Conservation (phyloP, 2,888 invertebrate species). For the Linnaemya tessellans region DNA sequence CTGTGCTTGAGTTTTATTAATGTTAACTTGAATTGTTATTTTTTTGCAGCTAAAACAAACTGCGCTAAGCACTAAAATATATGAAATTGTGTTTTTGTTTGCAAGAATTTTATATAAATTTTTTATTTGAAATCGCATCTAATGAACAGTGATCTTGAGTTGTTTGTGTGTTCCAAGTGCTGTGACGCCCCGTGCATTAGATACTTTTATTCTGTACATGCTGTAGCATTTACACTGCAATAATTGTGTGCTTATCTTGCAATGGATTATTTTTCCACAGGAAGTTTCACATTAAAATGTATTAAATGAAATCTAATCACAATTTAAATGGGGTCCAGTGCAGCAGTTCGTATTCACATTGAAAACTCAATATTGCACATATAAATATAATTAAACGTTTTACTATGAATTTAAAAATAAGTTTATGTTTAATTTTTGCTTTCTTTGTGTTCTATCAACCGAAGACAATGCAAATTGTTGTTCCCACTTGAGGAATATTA, state of each 20-base stretch:
- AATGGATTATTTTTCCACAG: neutral
- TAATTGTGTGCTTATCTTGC: neutral
- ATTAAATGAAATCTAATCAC: conserved; percentile 22
- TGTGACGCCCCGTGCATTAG: neutral
- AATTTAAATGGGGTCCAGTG: neutral
- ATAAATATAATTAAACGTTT: neutral
- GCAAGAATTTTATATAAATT: too few species aligned
- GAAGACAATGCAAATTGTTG: conserved; percentile 4
- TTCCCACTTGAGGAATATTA: neutral
- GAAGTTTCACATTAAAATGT: conserved; percentile 12
- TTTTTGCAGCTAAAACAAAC: too few species aligned
- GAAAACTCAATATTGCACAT: neutral
- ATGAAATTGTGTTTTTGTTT: too few species aligned
- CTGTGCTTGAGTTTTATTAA: too few species aligned
- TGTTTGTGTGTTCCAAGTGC: neutral
- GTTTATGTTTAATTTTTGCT: neutral
- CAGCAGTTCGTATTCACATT: neutral
- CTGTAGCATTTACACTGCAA: neutral
- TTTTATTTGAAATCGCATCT: too few species aligned
- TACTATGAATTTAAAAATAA: neutral
- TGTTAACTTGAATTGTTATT: too few species aligned
- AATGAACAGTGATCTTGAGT: too few species aligned
- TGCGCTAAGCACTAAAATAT: too few species aligned
- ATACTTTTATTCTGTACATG: neutral
- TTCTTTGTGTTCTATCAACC: neutral